Base-by-base conservation (phyloP, 2,797 vertebrate species). In the Danio albolineatus region DNA sequence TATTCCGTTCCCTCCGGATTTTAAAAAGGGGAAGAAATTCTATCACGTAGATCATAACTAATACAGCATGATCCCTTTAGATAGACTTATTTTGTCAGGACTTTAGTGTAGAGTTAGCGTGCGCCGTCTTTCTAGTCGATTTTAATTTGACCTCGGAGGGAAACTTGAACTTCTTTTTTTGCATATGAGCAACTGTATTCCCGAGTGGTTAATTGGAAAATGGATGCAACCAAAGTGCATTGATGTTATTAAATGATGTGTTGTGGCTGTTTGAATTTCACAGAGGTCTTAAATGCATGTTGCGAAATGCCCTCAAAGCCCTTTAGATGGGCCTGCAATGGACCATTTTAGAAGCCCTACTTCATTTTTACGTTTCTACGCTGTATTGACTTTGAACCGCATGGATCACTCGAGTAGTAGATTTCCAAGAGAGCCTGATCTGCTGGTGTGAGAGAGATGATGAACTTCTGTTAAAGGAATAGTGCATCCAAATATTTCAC, bases 251-350 rank as follows among this genome's bases (percentile, higher is more conserved):
- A 77, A 86, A 76, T 59, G 17, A 44, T 64, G 69, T 73, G 53
- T 19, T 65, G 12, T 78, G 12, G 73, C 72, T 77, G 64, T 72
- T 84, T 74, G 7, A 3, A 46, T 85, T 59, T 62, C 78, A 38
- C n/a, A 61, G 28, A 61, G 67, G 44, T 81, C 71, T 76, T 64
- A 79, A 67, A 65, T 80, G 87, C 87, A 88, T 81, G 83, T 86
- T n/a, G 66, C 69, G 69, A 78, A 48, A 67, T 41, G 38, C 80
- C 21, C 64, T 49, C 38, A 71, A 44, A 78, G 76, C 66, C 71
- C 75, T 76, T 65, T 72, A 59, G 44, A 57, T 13, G 76, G 82
- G 81, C 21, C 72, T 54, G 54, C 76, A 78, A 65, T 53, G 67
- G 53, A 70, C 60, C 74, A 62, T 78, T 84, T 82, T 82, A 79